Evolutionary conservation across 1,140 invertebrate species (phyloP), one percentile per base, ranked within the genome.

Genomic region (Atta texana): DNA sequence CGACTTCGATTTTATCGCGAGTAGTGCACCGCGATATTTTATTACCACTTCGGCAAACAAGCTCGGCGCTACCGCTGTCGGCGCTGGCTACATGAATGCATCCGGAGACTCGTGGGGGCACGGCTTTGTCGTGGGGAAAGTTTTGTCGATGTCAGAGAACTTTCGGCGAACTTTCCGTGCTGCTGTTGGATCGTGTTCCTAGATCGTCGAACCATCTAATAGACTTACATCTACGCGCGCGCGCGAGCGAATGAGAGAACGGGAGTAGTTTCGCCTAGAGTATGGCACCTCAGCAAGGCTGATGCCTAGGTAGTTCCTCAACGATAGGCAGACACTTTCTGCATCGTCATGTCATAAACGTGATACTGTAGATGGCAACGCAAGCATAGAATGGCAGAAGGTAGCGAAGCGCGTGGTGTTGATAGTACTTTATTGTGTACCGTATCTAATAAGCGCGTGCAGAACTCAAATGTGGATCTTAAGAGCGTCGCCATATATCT

Each of bases 141-240:
- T 89, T 90, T 87, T 21, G 61, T 53, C 85, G 71, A 84, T 88
- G 86, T 87, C 75, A 87, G 63, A 51, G 74, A 91, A 91, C 78
- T 91, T 91, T 86, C 71, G 49, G 63, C n/a, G 18, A 71, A 87
- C 71, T 86, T 89, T 57, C 68, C 57, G 57, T 57, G 24, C 74
- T 31, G 59, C 44, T 57, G 78, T 49, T 78, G 59, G 71, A 69
- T 76, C 84, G 66, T 88, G 87, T 86, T 87, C 75, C 80, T 51
- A 51, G 80, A 88, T 90, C 84, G 89, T 80, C 81, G 87, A 90
- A 88, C 90, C 87, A 78, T 88, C 87, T 92, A 91, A 92, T 91
- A 87, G 87, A 90, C 88, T 92, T 92, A 90, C 85, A 86, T 69
- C 84, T 78, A 88, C 63, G 66, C 74, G 10, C 34, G 21, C 24